These are phyloP conservation scores for Drosophila emarginata DNA, from an alignment of 2,888 invertebrate genomes.

Conservation along the genomic window DNA sequence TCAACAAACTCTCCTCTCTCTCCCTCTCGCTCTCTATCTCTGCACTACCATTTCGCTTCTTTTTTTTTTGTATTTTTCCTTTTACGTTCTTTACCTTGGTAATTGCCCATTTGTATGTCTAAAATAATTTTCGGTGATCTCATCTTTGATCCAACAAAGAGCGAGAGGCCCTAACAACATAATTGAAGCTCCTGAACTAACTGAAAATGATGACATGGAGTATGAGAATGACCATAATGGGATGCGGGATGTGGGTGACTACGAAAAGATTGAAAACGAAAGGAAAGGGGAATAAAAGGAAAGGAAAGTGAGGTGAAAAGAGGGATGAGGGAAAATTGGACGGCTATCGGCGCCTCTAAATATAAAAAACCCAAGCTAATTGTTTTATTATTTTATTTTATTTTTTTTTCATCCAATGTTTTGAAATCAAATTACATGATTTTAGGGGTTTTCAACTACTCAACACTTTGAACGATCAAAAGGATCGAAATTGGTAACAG, in stretches of 20 bases:
- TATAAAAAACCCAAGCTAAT: conserved; percentile 35
- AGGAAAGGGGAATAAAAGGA: too few relatives aligned
- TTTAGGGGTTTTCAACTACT: conserved; percentile 39
- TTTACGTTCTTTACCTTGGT: background rate
- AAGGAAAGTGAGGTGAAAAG: background rate
- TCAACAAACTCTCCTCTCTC: background rate
- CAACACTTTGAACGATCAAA: conserved; percentile 32
- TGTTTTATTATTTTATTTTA: too few relatives aligned
- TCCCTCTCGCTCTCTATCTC: background rate
- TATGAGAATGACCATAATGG: conserved; percentile 2
- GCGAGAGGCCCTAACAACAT: conserved; percentile 60
- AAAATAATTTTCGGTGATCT: conserved; percentile 10
- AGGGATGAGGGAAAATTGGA: background rate
- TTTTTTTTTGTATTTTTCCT: too few relatives aligned
- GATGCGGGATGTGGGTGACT: background rate
- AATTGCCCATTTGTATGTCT: conserved; percentile 11
- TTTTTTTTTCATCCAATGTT: conserved; percentile 23
- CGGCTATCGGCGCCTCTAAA: conserved; percentile 13
- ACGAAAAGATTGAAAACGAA: too few relatives aligned
- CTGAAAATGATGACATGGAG: conserved; percentile 26
- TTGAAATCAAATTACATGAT: conserved; percentile 36
- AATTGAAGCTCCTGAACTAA: conserved; percentile 57
- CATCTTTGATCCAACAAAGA: conserved; percentile 3
- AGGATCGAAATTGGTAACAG: conserved; percentile 24
- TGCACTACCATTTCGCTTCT: too few relatives aligned